Evolutionary conservation across 2,797 vertebrate genomes (phyloP).

Genomic region (Diglossa cyanea): DNA sequence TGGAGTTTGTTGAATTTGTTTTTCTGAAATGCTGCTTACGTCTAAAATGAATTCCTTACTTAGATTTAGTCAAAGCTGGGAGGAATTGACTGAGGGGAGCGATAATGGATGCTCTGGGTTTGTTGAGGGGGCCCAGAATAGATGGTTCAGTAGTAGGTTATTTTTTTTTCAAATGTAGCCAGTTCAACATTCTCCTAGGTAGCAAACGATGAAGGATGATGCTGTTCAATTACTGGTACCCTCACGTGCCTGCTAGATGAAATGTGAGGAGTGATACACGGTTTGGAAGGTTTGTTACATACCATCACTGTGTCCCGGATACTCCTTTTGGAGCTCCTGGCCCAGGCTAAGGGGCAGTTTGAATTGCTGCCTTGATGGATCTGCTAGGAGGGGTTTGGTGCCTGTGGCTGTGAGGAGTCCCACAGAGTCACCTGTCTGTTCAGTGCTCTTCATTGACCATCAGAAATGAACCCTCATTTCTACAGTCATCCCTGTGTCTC

Average conservation of each 20-base stretch:
- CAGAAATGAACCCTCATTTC: not conserved
- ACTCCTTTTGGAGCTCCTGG: not conserved
- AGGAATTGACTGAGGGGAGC: not conserved
- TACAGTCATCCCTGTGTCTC: not conserved
- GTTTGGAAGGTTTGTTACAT: not conserved
- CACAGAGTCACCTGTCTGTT: fast-evolving
- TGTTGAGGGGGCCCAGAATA: not conserved
- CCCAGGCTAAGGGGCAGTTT: not conserved
- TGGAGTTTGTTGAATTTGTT: constrained; percentile 36
- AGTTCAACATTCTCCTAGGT: not conserved
- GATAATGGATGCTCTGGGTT: not conserved
- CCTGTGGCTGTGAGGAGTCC: not conserved
- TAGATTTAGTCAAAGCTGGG: not conserved
- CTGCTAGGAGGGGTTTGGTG: not conserved
- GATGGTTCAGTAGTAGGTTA: not conserved
- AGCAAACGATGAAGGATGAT: not conserved
- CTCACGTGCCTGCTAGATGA: not conserved
- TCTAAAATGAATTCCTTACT: not conserved
- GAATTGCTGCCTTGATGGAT: not conserved
- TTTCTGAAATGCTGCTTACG: constrained; percentile 26
- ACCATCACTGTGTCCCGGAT: not conserved
- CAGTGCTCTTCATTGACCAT: not conserved
- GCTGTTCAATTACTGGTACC: not conserved
- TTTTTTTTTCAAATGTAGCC: not conserved
- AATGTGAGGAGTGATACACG: fast-evolving